Evolutionary conservation across 2,113 vertebrate genomes (phyloP).

Genomic region (Mohoua ochrocephala): DNA sequence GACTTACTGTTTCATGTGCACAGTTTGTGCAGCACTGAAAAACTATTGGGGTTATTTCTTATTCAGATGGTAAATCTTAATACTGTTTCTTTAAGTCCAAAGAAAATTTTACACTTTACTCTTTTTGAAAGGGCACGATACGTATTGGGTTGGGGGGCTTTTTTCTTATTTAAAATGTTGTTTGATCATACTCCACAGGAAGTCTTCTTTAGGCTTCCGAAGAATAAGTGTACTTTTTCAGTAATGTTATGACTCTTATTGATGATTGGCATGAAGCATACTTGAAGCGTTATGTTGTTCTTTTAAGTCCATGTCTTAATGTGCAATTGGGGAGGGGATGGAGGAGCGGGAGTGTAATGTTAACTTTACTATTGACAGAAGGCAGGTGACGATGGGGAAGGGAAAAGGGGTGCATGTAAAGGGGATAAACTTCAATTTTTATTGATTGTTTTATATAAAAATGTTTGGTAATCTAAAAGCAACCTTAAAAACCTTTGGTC

Average conservation of each 20-base stretch:
- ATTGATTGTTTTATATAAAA: slow-evolving; percentile 69
- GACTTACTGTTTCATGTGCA: slow-evolving; percentile 53
- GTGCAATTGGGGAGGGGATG: slow-evolving; percentile 64
- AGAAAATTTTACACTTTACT: slow-evolving; percentile 70
- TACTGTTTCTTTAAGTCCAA: slow-evolving; percentile 77
- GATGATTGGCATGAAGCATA: slow-evolving; percentile 72
- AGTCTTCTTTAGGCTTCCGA: slow-evolving; percentile 54
- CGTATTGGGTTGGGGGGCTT: not conserved
- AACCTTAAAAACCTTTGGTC: slow-evolving; percentile 56
- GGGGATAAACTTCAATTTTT: slow-evolving; percentile 65
- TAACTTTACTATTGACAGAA: slow-evolving; percentile 52
- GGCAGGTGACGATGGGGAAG: not conserved
- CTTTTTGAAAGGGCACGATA: not conserved
- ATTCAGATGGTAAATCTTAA: slow-evolving; percentile 63
- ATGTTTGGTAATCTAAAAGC: slow-evolving; percentile 65
- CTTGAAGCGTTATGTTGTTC: slow-evolving; percentile 72
- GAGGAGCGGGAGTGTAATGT: slow-evolving; percentile 26
- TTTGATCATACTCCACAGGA: slow-evolving; percentile 69
- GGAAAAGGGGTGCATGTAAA: slow-evolving; percentile 5
- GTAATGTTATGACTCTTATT: slow-evolving; percentile 74
- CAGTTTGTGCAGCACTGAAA: slow-evolving; percentile 66
- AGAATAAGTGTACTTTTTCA: slow-evolving; percentile 76
- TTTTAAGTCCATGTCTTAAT: slow-evolving; percentile 65
- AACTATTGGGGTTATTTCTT: slow-evolving; percentile 69
- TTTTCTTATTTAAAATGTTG: slow-evolving; percentile 56